These are phyloP conservation scores for Diorhabda carinulata DNA, from an alignment of 1,140 invertebrate genomes.

Conservation along the genomic window DNA sequence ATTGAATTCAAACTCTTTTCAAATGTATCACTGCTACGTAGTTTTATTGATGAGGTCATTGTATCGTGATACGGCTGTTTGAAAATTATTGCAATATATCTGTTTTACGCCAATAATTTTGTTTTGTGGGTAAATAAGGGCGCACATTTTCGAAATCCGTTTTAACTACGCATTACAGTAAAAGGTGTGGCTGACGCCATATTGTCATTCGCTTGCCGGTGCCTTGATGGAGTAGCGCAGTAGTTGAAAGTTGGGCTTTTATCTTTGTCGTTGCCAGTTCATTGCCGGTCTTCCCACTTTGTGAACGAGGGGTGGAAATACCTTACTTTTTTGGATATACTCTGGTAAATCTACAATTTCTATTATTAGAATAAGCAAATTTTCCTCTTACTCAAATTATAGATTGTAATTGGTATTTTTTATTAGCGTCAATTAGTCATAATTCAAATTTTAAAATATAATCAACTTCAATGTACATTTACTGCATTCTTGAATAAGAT, in stretches of 20 bases:
- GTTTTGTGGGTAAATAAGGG: background rate
- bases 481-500: too few relatives aligned
- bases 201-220: conserved; percentile 29
- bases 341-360: conserved; percentile 3
- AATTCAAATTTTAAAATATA: too few relatives aligned
- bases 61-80: background rate
- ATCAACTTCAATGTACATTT: too few relatives aligned
- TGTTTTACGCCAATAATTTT: background rate
- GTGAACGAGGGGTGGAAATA: conserved; percentile 31
- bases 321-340: conserved; percentile 12
- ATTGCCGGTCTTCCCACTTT: conserved; percentile 29
- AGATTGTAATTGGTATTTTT: too few relatives aligned
- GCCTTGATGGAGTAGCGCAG: conserved; percentile 16
- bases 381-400: too few relatives aligned
- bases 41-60: background rate
- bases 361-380: conserved; percentile 6
- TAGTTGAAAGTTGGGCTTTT: conserved; percentile 4
- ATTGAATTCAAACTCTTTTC: background rate
- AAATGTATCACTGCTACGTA: background rate
- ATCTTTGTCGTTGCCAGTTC: conserved; percentile 22
- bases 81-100: background rate
- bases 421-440: too few relatives aligned
- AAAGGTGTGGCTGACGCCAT: conserved; percentile 48
- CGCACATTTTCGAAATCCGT: conserved; percentile 1
- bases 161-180: conserved; percentile 38